phyloP scores from a whole-genome alignment of 2,888 invertebrate genomes.

The Sicus ferrugineus region DNA sequence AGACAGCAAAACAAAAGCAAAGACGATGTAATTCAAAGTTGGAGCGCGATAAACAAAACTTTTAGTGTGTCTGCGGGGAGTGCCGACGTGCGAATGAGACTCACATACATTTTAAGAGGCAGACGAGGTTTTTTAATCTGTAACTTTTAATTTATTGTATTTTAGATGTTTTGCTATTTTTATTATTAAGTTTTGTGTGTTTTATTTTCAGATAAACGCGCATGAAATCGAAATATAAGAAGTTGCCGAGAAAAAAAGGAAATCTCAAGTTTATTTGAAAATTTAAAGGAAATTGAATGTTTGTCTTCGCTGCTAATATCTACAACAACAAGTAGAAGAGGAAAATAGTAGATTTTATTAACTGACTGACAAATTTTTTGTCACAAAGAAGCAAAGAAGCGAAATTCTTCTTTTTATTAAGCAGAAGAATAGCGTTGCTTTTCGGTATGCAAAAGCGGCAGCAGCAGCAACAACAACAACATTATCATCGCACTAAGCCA shows the following conservation, averaged over 20 bases:
- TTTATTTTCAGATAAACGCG: not conserved
- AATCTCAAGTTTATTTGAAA: too few relatives aligned
- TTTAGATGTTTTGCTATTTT: not conserved
- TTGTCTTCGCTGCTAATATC: too few relatives aligned
- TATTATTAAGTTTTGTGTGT: not conserved
- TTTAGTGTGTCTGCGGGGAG: not conserved
- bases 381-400: not conserved
- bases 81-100: not conserved
- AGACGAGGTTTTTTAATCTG: not conserved
- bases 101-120: not conserved
- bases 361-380: not conserved
- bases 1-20: not conserved
- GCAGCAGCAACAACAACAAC: not conserved
- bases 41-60: not conserved
- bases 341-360: not conserved
- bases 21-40: not conserved
- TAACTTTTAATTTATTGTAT: slow-evolving; percentile 2
- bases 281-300: too few relatives aligned
- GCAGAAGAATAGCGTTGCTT: slow-evolving; percentile 4
- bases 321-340: not conserved
- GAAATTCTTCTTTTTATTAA: not conserved
- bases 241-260: not conserved
- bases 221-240: not conserved
- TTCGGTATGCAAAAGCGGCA: not conserved
- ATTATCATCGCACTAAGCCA: not conserved